Percentiles rank a stretch among this genome's conserved stretches.
Evolutionary conservation across 2,888 invertebrate genomes (phyloP).

Genomic region (Drosophila bunnanda): DNA sequence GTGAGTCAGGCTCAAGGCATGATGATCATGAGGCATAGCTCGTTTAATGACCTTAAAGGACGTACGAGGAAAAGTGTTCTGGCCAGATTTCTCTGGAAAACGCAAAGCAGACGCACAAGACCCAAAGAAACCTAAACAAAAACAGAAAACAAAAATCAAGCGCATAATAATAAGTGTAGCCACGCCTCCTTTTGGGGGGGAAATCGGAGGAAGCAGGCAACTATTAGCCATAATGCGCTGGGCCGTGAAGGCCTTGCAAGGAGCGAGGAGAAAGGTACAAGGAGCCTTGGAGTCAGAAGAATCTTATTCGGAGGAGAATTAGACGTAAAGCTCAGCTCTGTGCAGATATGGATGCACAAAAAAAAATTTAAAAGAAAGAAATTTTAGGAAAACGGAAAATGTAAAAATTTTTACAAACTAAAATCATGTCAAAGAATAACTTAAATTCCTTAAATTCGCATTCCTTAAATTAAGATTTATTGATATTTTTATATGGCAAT

Average conservation of each 20-base stretch:
- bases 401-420: neutral
- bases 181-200: conserved; percentile 47
- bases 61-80: conserved; percentile 69
- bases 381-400: neutral
- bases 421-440: neutral
- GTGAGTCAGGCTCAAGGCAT: conserved; percentile 22
- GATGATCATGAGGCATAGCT: conserved; percentile 37
- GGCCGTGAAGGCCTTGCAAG: conserved; percentile 46
- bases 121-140: conserved; percentile 23
- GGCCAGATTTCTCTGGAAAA: conserved; percentile 71
- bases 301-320: conserved; percentile 18
- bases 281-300: conserved; percentile 17
- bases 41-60: conserved; percentile 83
- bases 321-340: neutral
- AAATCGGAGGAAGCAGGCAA: conserved; percentile 52
- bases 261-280: too few species aligned
- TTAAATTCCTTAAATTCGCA: neutral
- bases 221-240: conserved; percentile 72
- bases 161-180: conserved; percentile 78
- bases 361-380: neutral
- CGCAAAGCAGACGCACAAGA: conserved; percentile 44
- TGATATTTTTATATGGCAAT: too few species aligned
- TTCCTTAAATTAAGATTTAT: too few species aligned
- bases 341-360: neutral
- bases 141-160: conserved; percentile 18